A percentile compares a stretch with the other conserved stretches of the same genome.
These are phyloP conservation scores for Lagodon rhomboides DNA, from an alignment of 2,797 vertebrate species.

Conservation along the genomic window DNA sequence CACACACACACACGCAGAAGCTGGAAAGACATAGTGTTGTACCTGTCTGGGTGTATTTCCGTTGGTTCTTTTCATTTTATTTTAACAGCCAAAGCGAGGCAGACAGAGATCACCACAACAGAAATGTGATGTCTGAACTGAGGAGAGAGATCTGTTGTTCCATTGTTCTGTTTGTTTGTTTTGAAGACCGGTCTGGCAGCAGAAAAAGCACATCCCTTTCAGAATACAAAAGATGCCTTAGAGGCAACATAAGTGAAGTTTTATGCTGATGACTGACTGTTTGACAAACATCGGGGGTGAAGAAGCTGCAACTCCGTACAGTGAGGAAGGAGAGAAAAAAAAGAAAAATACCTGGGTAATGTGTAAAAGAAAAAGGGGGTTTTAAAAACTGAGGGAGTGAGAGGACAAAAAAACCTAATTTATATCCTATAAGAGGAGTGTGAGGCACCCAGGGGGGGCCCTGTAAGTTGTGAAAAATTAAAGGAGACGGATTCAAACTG, in stretches of 20 bases:
- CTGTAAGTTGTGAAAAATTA: conserved; percentile 99
- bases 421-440: conserved; percentile 93
- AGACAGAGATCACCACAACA: conserved; percentile 82
- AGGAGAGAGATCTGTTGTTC: conserved; percentile 80
- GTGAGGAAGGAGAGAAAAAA: conserved; percentile 55
- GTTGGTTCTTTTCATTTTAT: conserved; percentile 76
- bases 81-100: conserved; percentile 79
- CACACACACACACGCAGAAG: conserved; percentile 17
- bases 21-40: conserved; percentile 59
- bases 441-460: conserved; percentile 92
- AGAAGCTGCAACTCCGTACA: conserved; percentile 71
- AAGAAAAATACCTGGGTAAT: conserved; percentile 67
- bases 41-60: conserved; percentile 77
- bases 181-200: conserved; percentile 82
- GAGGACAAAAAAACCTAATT: conserved; percentile 83
- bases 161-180: conserved; percentile 82
- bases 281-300: conserved; percentile 79
- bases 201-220: conserved; percentile 77
- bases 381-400: conserved; percentile 64
- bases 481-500: conserved; percentile 99
- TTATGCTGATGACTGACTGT: conserved; percentile 84
- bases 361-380: conserved; percentile 57
- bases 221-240: conserved; percentile 86
- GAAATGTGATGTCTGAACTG: conserved; percentile 76
- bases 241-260: conserved; percentile 84